Conservation (phyloP, 2,113 vertebrate genomes). For the Etia nguti region DNA sequence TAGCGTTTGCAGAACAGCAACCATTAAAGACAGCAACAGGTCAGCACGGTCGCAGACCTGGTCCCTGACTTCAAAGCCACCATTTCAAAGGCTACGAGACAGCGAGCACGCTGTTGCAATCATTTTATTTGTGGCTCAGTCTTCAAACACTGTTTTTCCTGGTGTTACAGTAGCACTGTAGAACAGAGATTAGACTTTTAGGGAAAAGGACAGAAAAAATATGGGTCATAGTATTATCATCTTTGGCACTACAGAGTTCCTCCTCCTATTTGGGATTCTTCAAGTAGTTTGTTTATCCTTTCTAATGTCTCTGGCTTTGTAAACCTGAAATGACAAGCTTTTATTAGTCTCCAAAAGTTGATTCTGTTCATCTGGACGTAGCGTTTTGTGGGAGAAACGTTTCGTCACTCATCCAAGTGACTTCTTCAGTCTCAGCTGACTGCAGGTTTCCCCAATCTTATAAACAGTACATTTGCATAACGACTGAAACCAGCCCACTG, state of each 20-base stretch:
- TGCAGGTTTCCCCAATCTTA: too few relatives aligned
- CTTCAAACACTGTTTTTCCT: neutral
- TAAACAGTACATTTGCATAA: too few relatives aligned
- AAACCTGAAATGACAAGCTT: neutral
- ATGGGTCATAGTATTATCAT: neutral
- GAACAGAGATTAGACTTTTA: neutral
- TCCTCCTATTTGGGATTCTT: neutral
- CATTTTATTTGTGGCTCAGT: neutral
- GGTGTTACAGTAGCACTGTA: neutral
- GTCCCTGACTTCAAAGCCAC: neutral
- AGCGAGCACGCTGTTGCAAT: neutral
- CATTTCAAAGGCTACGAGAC: neutral
- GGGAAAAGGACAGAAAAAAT: neutral
- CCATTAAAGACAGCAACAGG: neutral
- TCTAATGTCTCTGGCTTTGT: neutral
- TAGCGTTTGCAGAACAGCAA: neutral
- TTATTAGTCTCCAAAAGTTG: too few relatives aligned
- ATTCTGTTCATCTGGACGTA: too few relatives aligned
- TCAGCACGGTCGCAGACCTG: neutral
- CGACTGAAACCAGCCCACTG: too few relatives aligned
- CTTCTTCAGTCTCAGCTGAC: too few relatives aligned
- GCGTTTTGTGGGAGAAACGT: too few relatives aligned
- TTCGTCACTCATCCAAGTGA: too few relatives aligned
- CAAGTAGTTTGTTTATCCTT: neutral
- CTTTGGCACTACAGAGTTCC: neutral